These are phyloP conservation scores for Acromyrmex heyeri DNA, from an alignment of 1,140 invertebrate species.

Conservation along the genomic window DNA sequence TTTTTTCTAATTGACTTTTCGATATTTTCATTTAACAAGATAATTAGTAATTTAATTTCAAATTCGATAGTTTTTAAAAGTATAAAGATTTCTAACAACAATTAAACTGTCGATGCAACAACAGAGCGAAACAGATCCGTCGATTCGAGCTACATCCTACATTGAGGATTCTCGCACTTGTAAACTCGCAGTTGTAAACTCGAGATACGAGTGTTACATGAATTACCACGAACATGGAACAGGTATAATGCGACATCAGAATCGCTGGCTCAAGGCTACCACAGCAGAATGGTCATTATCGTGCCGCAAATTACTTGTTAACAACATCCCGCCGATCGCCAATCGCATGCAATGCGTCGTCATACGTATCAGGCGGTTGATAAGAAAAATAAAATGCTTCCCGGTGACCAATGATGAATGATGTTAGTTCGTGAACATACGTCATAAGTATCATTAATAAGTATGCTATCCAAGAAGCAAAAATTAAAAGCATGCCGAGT, in stretches of 20 bases:
- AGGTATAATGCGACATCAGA: slow-evolving; percentile 36
- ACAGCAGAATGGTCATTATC: slow-evolving; percentile 57
- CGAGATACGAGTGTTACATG: slow-evolving; percentile 19
- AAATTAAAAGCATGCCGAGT: neutral
- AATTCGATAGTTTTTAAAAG: neutral
- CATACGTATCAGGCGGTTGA: slow-evolving; percentile 17
- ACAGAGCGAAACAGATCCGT: neutral
- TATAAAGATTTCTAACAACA: neutral
- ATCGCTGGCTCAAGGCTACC: slow-evolving; percentile 51
- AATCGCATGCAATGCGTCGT: slow-evolving; percentile 30
- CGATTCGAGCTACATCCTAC: neutral
- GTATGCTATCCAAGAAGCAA: neutral
- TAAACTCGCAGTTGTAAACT: slow-evolving; percentile 9
- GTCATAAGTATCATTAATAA: slow-evolving; percentile 5
- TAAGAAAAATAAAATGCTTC: slow-evolving; percentile 33
- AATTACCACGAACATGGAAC: slow-evolving; percentile 38
- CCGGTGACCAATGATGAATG: neutral
- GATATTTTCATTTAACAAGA: neutral
- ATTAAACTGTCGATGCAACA: neutral
- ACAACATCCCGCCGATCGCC: slow-evolving; percentile 42
- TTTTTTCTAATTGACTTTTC: neutral
- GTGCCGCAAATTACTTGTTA: slow-evolving; percentile 55
- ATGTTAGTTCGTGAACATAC: slow-evolving; percentile 7
- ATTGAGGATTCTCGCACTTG: neutral
- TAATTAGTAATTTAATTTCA: neutral